Evolutionary conservation across 2,797 vertebrate species (phyloP).

Genomic region (Perdix hodgsoniae): DNA sequence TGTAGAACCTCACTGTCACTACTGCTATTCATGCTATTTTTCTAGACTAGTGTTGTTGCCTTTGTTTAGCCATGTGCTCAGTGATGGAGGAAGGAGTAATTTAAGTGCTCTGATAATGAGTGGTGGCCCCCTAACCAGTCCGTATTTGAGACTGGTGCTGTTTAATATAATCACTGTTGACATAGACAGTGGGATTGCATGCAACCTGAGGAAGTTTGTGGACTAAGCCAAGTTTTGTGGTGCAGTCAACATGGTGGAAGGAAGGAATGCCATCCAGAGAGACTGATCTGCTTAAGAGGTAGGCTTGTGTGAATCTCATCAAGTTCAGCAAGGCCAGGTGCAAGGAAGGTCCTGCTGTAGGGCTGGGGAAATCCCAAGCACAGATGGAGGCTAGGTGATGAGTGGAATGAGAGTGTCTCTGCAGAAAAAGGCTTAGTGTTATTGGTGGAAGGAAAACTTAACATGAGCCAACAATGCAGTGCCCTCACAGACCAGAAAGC

Average conservation of each 20-base stretch:
- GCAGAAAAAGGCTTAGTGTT: neutral
- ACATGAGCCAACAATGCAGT: neutral
- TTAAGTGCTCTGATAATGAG: neutral
- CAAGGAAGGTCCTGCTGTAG: neutral
- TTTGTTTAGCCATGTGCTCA: accelerated
- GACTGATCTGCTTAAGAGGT: neutral
- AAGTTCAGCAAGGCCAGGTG: neutral
- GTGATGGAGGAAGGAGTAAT: neutral
- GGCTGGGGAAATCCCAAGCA: neutral
- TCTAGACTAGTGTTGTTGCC: neutral
- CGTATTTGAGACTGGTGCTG: neutral
- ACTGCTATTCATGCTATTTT: neutral
- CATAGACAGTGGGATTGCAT: neutral
- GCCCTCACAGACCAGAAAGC: neutral
- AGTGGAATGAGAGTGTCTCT: neutral
- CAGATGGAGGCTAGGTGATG: too few species aligned
- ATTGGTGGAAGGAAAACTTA: neutral
- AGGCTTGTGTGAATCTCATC: neutral
- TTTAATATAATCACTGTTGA: neutral
- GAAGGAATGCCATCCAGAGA: neutral
- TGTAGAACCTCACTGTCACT: neutral
- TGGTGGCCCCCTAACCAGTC: neutral
- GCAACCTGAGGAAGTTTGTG: too few species aligned
- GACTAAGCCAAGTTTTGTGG: neutral
- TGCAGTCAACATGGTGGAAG: neutral